Evolutionary conservation across 2,113 vertebrate species (phyloP).

Genomic region (Eurypyga helias): DNA sequence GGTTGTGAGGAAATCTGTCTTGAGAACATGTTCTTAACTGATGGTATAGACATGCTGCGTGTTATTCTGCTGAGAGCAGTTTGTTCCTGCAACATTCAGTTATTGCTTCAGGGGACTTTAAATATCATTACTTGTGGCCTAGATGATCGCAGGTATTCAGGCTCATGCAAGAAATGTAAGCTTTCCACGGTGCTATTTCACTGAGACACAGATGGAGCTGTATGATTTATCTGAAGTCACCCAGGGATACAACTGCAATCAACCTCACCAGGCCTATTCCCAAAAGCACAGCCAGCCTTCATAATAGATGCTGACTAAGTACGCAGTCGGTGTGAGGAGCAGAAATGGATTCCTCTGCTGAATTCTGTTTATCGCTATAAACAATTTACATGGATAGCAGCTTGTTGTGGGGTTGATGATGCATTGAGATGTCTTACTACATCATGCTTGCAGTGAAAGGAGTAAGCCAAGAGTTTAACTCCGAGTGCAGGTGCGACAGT

Average conservation of each 20-base stretch:
- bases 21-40: conserved; percentile 20
- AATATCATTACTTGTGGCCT: conserved; percentile 29
- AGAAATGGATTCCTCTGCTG: background rate
- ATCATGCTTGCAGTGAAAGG: background rate
- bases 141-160: conserved; percentile 40
- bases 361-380: background rate
- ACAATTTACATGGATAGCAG: background rate
- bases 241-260: conserved; percentile 24
- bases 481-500: fast-evolving
- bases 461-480: background rate
- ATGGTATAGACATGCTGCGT: conserved; percentile 27
- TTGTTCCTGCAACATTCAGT: conserved; percentile 26
- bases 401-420: background rate
- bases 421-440: background rate
- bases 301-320: conserved; percentile 42
- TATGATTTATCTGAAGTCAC: conserved; percentile 49
- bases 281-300: conserved; percentile 14
- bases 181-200: background rate
- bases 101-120: conserved; percentile 46
- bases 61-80: conserved; percentile 38
- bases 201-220: conserved; percentile 14
- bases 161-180: conserved; percentile 12
- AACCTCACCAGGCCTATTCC: conserved; percentile 2
- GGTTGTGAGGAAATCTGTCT: conserved; percentile 1
- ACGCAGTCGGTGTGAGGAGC: background rate